These are phyloP conservation scores for Eleutherodactylus coqui DNA, from an alignment of 2,797 vertebrate genomes.

Conservation along the genomic window DNA sequence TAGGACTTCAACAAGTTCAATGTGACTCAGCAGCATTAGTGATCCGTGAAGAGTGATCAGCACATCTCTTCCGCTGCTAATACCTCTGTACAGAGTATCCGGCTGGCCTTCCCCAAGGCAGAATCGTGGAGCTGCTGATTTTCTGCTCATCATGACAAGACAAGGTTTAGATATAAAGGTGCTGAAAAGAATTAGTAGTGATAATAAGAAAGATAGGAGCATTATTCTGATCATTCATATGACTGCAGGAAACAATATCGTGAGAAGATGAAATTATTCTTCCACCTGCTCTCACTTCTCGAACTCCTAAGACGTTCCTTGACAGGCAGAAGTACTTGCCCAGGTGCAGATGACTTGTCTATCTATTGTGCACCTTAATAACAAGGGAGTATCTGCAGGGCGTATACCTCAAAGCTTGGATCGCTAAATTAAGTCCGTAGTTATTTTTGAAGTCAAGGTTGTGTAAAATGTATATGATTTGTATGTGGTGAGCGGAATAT, in stretches of 20 bases:
- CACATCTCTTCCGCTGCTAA: constrained; percentile 5
- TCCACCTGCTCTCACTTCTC: constrained; percentile 18
- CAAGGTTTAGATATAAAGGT: neutral
- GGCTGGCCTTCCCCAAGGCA: too few species aligned
- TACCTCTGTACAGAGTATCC: neutral
- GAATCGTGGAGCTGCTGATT: neutral
- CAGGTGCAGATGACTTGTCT: neutral
- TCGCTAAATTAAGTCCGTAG: neutral
- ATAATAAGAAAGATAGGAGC: neutral
- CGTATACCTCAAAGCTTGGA: constrained; percentile 7
- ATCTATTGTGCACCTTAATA: constrained; percentile 15
- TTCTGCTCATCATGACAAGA: neutral
- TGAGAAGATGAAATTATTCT: constrained; percentile 40
- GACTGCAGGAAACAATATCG: constrained; percentile 4
- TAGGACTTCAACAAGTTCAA: constrained; percentile 1
- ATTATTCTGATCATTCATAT: constrained; percentile 1
- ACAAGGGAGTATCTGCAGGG: constrained; percentile 37
- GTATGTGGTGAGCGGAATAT: neutral
- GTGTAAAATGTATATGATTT: neutral
- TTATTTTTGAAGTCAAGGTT: neutral
- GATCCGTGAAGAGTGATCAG: constrained; percentile 29
- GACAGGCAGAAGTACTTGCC: constrained; percentile 28
- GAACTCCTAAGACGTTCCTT: neutral
- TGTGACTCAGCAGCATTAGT: constrained; percentile 9
- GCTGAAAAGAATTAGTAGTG: neutral